These are phyloP conservation scores for Onychostoma macrolepis DNA, from an alignment of 2,113 vertebrate genomes.

Conservation along the genomic window DNA sequence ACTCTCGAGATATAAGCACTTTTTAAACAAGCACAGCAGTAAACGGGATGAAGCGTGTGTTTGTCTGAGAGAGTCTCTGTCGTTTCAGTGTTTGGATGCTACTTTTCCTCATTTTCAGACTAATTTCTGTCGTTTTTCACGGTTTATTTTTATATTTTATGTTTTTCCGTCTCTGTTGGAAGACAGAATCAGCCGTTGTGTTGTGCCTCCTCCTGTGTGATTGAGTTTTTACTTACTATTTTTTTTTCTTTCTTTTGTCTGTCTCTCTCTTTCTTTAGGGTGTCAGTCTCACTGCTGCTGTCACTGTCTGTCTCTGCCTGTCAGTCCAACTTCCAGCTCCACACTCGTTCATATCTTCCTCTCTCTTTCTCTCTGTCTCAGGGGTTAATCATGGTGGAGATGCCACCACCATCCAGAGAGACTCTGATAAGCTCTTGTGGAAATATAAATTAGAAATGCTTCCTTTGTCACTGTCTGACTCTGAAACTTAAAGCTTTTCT, in stretches of 20 bases:
- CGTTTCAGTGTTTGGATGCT: neutral
- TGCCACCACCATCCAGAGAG: conserved; percentile 12
- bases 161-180: conserved; percentile 61
- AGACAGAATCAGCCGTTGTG: conserved; percentile 67
- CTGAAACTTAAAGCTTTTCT: neutral
- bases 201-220: conserved; percentile 63
- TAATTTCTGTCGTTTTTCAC: conserved; percentile 23
- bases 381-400: conserved; percentile 7
- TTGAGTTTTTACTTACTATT: conserved; percentile 59
- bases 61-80: neutral
- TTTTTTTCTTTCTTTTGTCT: conserved; percentile 61
- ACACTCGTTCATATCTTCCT: neutral
- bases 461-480: neutral
- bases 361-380: neutral
- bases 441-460: conserved; percentile 8
- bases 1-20: conserved; percentile 77
- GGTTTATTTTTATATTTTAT: conserved; percentile 57
- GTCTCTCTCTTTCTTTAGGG: conserved; percentile 59
- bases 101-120: conserved; percentile 15
- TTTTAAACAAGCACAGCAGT: conserved; percentile 73
- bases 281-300: conserved; percentile 46
- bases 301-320: conserved; percentile 48
- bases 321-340: conserved; percentile 8
- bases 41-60: conserved; percentile 22
- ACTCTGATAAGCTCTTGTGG: conserved; percentile 10